These are phyloP conservation scores for Argentina silus DNA, from an alignment of 2,797 vertebrate species.

Conservation along the genomic window DNA sequence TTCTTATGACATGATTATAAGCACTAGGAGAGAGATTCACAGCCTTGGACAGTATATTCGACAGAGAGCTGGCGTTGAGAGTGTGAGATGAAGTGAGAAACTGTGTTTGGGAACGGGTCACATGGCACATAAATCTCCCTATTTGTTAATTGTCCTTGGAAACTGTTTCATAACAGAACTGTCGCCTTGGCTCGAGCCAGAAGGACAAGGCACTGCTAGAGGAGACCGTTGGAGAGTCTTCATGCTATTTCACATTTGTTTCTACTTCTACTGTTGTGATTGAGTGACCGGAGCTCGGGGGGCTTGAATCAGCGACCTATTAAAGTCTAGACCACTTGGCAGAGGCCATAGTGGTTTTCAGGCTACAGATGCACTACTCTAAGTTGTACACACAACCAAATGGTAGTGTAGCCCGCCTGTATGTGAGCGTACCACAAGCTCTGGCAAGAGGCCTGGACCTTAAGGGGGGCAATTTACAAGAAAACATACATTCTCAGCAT, in stretches of 20 bases:
- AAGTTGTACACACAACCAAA: not conserved
- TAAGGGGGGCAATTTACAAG: no score
- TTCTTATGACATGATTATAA: constrained; percentile 60
- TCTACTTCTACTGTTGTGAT: not conserved
- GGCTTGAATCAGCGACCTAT: not conserved
- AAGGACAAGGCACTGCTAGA: constrained; percentile 2
- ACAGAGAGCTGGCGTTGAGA: constrained; percentile 58
- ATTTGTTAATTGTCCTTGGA: constrained; percentile 63
- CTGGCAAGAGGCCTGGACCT: no score
- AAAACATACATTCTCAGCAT: no score
- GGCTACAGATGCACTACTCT: no score
- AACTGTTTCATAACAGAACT: constrained; percentile 36
- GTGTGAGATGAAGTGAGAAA: constrained; percentile 49
- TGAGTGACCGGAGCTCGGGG: not conserved
- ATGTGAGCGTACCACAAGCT: no score
- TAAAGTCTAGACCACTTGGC: no score
- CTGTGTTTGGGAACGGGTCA: constrained; percentile 50
- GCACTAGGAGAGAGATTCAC: constrained; percentile 64
- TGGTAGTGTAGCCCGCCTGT: no score
- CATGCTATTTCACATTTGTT: not conserved
- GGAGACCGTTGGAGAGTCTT: not conserved
- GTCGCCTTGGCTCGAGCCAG: constrained; percentile 27
- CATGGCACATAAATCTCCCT: constrained; percentile 56
- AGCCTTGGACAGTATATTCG: constrained; percentile 59
- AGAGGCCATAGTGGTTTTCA: no score